Base-by-base conservation (phyloP, 1,140 invertebrate species). In the Diorhabda sublineata region DNA sequence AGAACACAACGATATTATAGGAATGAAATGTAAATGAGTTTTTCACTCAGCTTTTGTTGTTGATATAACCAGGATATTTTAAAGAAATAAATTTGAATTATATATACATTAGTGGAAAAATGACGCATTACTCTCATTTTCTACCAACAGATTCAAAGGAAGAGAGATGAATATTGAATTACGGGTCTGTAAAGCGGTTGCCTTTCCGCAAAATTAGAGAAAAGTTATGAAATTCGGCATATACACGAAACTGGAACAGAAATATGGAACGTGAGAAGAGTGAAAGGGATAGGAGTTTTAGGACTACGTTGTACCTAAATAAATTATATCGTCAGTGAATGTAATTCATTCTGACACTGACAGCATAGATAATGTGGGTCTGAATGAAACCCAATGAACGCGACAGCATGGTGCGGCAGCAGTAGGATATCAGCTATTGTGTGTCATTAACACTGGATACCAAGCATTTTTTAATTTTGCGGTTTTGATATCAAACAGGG, bases 281-380 rank as follows among this genome's bases (percentile, higher is more conserved):
- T 52, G 6, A n/a, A n/a, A n/a, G 47, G n/a, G 47, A 52, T 52
- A 52, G 47, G n/a, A 59, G 45, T 26, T 58, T 58, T 52, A 69
- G 69, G 69, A 71, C 69, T 66, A 71, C 71, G 62, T 71, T 73
- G 67, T 73, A 26, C 26, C 26, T 26, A 73, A 73, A 73, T 73
- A 69, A 73, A 73, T 73, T 70, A 73, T 71, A 71, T 68, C 72
- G 61, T 71, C 69, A 68, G 69, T 52, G 67, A 67, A 67, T 64
- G 68, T 70, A 73, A 71, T 71, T 71, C 67, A 69, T 71, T 69
- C 69, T 71, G 72, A 66, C 64, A 65, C 69, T 73, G 72, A 73
- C 69, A 71, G 69, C 61, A 66, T 61, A 69, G 68, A 68, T 67
- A 65, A 65, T 65, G 64, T 42, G 64, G 64, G 64, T 65, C 64